Evolutionary conservation across 2,888 invertebrate species (phyloP), one percentile per base, ranked within the genome.

Genomic region (Tigriopus californicus): DNA sequence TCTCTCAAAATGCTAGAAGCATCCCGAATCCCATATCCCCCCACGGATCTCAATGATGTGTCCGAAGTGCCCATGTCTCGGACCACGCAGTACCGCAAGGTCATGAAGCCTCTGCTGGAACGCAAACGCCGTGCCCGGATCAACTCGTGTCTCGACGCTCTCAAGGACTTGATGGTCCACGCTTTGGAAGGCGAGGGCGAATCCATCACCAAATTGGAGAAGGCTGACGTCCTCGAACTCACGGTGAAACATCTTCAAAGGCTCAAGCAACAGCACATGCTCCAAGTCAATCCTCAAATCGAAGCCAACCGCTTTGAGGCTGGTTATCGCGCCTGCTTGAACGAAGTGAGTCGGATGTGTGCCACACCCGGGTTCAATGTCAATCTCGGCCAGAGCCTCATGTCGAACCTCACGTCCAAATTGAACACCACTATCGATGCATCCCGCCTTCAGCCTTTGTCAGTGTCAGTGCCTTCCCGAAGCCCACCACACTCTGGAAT

Each of bases 101-200:
- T 89, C 70, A 88, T 87, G 86, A 88, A 89, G 73, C 88, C 88
- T 68, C 81, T 88, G 81, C 75, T 89, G 67, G 88, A 89, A 74
- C 79, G 88, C 67, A 87, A 87, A 70, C 79, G 88, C 62, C 79
- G 88, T 67, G 88, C 88, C 64, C 79, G 88, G 71, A 89, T 89
- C 76, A 89, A 89, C 74, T 82, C 85, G 67, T 88, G 88, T 73
- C 76, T 89, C 67, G 88, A 88, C 72, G 87, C 88, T 68, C 78
- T 89, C 57, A 88, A 88, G 72, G 88, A 88, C 72, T 73, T 89
- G 69, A 85, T 89, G 83, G 85, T 86, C 71, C 79, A 80, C 65
- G 84, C 86, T 49, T 77, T 88, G 65, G 85, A 86, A 67, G 81
- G 83, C 60, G 86, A 88, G 73, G 88, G 88, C 62, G 88, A 88